A percentile compares a stretch with the other conserved stretches of the same genome.
Conservation (phyloP, 2,888 invertebrate species). For the Drosophila conformis region DNA sequence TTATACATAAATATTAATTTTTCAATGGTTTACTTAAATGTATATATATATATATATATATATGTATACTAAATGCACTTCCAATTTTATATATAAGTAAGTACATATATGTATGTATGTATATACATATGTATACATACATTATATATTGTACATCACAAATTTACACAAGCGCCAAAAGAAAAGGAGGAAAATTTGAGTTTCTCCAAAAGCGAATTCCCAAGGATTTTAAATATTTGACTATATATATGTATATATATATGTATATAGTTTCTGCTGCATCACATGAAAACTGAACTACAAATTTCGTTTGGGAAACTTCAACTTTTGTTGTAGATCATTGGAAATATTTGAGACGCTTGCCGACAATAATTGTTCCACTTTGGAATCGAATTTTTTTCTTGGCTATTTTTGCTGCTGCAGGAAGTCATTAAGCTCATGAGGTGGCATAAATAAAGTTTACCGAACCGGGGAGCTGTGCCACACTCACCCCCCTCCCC, state of each 20-base stretch:
- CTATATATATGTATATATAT: background rate
- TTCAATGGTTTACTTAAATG: no score
- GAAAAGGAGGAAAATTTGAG: background rate
- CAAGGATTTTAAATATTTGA: background rate
- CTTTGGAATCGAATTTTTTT: conserved; percentile 36
- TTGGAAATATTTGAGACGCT: conserved; percentile 10
- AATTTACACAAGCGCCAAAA: background rate
- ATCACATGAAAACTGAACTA: background rate
- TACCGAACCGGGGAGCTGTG: conserved; percentile 7
- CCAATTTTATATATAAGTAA: background rate
- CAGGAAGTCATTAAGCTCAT: conserved; percentile 79
- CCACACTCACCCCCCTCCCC: background rate
- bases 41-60: no score
- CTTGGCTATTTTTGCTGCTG: conserved; percentile 45
- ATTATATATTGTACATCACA: background rate
- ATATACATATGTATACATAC: rapidly evolving
- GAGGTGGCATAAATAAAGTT: conserved; percentile 76
- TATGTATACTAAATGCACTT: background rate
- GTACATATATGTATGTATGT: rapidly evolving
- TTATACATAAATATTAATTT: no score
- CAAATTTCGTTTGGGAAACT: background rate
- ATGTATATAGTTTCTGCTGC: background rate
- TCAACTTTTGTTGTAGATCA: background rate
- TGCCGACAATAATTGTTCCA: conserved; percentile 56
- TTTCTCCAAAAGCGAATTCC: background rate